These are phyloP conservation scores for Pachymerium ferrugineum DNA, from an alignment of 2,888 invertebrate genomes.

Conservation along the genomic window DNA sequence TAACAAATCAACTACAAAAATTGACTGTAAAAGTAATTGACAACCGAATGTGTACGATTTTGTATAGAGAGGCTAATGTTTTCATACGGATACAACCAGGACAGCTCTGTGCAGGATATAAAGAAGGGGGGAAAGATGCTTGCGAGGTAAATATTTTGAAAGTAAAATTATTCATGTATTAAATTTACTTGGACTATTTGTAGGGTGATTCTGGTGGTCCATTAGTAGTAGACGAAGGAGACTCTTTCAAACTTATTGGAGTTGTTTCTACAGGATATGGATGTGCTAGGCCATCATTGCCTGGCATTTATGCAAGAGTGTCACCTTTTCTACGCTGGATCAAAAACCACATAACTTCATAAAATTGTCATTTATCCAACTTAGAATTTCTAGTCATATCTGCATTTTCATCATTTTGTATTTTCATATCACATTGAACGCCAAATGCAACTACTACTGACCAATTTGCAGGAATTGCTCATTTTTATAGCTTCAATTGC, in stretches of 20 bases:
- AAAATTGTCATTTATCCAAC: neutral
- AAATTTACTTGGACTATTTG: conserved; percentile 36
- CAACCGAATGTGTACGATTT: conserved; percentile 65
- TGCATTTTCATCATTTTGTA: neutral
- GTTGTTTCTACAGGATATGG: conserved; percentile 82
- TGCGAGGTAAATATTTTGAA: conserved; percentile 40
- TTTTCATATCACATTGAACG: no score
- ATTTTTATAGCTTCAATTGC: no score
- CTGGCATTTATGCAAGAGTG: conserved; percentile 77
- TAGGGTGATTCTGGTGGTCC: conserved; percentile 89
- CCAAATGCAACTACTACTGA: no score
- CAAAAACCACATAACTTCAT: neutral
- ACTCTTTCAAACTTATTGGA: conserved; percentile 62
- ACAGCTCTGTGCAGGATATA: conserved; percentile 52
- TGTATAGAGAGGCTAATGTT: conserved; percentile 71
- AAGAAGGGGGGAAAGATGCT: conserved; percentile 41
- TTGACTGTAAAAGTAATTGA: conserved; percentile 66
- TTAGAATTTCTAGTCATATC: neutral
- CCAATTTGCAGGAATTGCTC: no score
- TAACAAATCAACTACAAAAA: conserved; percentile 66
- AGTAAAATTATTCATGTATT: neutral
- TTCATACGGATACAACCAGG: conserved; percentile 63
- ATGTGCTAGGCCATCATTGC: conserved; percentile 72
- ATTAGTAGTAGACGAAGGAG: conserved; percentile 58
- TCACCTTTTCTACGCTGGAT: conserved; percentile 77